phyloP scores from a whole-genome alignment of 1,140 invertebrate genomes.

The Brachionus paranguensis region DNA sequence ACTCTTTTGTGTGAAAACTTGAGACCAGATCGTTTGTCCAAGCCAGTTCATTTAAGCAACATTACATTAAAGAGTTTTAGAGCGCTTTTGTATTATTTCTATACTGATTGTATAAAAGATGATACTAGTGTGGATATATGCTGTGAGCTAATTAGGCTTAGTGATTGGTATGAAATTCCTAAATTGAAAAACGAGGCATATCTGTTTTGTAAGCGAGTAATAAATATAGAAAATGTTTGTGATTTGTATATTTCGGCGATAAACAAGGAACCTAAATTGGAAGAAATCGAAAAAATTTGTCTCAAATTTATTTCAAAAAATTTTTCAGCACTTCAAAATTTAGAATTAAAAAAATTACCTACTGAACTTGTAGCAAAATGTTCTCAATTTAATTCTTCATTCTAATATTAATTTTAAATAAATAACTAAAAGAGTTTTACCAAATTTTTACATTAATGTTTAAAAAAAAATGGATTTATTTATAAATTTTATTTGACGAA shows the following conservation, averaged over 20 bases:
- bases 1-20: slow-evolving; percentile 21
- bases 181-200: not conserved
- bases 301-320: slow-evolving; percentile 35
- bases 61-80: not conserved
- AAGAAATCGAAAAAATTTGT: not conserved
- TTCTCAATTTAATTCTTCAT: not conserved
- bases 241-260: not conserved
- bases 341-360: not conserved
- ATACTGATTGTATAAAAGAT: not conserved
- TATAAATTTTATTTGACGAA: too few relatives aligned
- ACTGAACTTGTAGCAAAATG: not conserved
- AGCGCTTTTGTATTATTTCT: not conserved
- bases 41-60: slow-evolving; percentile 13
- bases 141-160: slow-evolving; percentile 1
- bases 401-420: not conserved
- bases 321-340: not conserved
- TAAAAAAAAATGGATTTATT: too few relatives aligned
- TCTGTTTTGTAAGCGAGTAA: not conserved
- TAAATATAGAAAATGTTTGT: slow-evolving; percentile 13
- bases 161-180: slow-evolving; percentile 28
- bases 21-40: not conserved
- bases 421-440: too few relatives aligned
- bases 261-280: not conserved
- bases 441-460: too few relatives aligned
- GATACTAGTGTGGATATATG: not conserved